phyloP scores from a whole-genome alignment of 35 echinoderm and acorn worm species.

The Strongylocentrotus purpuratus region DNA sequence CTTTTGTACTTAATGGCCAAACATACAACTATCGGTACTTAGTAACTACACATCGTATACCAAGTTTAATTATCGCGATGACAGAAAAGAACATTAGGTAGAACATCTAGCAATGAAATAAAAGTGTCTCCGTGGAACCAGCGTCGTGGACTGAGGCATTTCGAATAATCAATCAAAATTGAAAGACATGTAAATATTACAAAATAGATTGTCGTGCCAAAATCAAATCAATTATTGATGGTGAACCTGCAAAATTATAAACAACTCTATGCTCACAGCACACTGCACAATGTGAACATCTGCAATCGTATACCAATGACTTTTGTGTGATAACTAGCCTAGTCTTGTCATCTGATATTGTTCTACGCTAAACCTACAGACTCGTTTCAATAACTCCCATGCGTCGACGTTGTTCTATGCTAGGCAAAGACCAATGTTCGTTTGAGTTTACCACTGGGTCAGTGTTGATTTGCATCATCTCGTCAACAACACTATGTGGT shows the following conservation, averaged over 20 bases:
- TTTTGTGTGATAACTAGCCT: not conserved
- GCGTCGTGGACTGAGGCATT: not conserved
- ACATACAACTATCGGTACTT: too few species aligned
- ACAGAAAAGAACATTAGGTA: not conserved
- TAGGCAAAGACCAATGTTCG: not conserved
- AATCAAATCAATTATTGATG: not conserved
- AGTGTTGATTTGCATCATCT: slow-evolving; percentile 2
- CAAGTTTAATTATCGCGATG: not conserved
- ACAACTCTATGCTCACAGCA: not conserved
- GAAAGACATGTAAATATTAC: not conserved
- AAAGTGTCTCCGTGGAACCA: too few species aligned
- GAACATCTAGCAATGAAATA: too few species aligned
- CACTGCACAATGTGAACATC: not conserved
- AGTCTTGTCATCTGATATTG: not conserved
- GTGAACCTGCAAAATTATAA: not conserved
- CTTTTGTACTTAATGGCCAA: not conserved
- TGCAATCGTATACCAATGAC: not conserved
- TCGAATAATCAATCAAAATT: not conserved
- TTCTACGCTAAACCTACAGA: not conserved
- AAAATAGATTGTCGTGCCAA: not conserved
- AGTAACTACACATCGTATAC: not conserved
- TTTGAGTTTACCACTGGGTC: not conserved
- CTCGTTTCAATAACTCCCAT: slow-evolving; percentile 46
- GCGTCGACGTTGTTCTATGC: not conserved
- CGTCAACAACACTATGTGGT: not conserved